Evolutionary conservation across 2,888 invertebrate genomes (phyloP).

Genomic region (Frankliniella fusca): DNA sequence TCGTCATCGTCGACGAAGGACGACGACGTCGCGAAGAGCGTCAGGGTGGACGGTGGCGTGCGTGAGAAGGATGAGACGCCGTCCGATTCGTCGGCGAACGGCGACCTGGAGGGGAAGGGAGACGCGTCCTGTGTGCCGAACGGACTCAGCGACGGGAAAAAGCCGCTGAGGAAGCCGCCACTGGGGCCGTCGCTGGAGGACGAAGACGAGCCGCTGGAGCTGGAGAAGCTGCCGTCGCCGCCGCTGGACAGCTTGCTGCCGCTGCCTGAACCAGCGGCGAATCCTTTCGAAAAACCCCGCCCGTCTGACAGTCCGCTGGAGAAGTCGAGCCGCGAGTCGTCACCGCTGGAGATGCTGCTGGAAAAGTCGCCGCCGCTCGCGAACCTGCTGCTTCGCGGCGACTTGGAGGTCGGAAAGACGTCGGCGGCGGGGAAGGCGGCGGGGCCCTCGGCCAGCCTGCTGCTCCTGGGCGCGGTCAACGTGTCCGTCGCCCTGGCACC

Average conservation of each 20-base stretch:
- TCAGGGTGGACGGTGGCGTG: neutral
- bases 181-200: conserved; percentile 5
- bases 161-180: neutral
- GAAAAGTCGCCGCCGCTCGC: neutral
- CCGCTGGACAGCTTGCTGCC: neutral
- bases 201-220: neutral
- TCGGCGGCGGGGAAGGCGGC: too few species aligned
- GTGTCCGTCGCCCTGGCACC: too few species aligned
- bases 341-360: neutral
- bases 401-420: too few species aligned
- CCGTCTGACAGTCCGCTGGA: neutral
- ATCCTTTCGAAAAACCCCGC: neutral
- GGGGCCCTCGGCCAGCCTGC: too few species aligned
- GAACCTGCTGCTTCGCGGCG: neutral
- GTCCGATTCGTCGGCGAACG: neutral
- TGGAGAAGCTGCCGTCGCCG: neutral
- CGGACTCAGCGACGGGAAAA: neutral
- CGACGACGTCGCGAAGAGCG: neutral
- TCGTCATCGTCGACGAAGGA: neutral
- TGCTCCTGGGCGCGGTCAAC: too few species aligned
- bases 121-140: neutral
- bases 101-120: neutral
- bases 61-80: neutral
- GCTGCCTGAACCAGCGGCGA: neutral
- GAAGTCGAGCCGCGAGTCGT: neutral